Base-by-base conservation (phyloP, 2,797 vertebrate genomes). In the Varecia variegata region DNA sequence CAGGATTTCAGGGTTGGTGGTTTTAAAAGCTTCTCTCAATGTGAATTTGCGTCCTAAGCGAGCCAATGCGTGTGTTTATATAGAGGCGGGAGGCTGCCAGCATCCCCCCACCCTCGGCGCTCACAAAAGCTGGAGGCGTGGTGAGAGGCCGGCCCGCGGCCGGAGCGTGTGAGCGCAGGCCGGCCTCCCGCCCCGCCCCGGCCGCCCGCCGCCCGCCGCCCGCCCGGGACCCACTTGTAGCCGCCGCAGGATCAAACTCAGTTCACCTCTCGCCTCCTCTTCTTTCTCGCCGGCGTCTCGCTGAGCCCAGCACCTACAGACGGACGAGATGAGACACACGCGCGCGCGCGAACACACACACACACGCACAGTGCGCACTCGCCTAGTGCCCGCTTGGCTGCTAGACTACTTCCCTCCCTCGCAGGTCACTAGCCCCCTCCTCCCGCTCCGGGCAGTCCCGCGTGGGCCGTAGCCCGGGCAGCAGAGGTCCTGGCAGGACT, bases 31-130 rank as follows among this genome's bases (percentile, higher is more conserved):
- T 97, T 98, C 98, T 98, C 99, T 99, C 98, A 98, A 98, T 98
- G 98, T 98, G 98, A 98, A 98, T 98, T 99, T 96, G 98, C 98
- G 98, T 97, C 97, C 97, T 96, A 97, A 98, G 98, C 98, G 97
- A 98, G 98, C 98, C 99, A 98, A 98, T 99, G 99, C 99, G 99
- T 98, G 99, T 99, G 99, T 99, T 99, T 99, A 99, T 99, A 99
- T 99, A 99, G 99, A 98, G 98, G 99, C 99, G 99, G 99, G 99
- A 99, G 99, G 99, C 99, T 99, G 99, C 99, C 99, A 99, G 98
- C 98, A 93, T 89, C 97, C 97, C 98, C 71, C 77, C 82, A 96
- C 97, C 97, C 98, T 96, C 96, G 62, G 97, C 97, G 98, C 97
- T 98, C 97, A 97, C 95, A 95, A 96, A 97, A 97, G 98, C 97